Evolutionary conservation across 1,140 invertebrate species (phyloP).

Genomic region (Polypedilum pembai): DNA sequence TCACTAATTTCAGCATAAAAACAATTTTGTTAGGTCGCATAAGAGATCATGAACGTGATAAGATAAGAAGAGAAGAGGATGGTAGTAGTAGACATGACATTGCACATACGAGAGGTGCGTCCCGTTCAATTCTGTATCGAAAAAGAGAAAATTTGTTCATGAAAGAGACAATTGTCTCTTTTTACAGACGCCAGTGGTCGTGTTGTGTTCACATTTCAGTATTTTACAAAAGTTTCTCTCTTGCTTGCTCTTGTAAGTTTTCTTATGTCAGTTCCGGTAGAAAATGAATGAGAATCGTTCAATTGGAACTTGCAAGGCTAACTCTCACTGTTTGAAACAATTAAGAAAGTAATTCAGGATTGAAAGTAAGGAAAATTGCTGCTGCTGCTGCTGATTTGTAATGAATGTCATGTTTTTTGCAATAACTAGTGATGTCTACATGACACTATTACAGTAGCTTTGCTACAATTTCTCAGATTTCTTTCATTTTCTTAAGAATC

Average conservation of each 20-base stretch:
- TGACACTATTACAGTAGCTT: background rate
- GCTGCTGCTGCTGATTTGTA: background rate
- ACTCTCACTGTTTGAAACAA: background rate
- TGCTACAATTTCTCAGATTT: conserved; percentile 21
- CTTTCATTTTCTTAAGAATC: conserved; percentile 22
- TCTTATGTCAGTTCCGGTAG: background rate
- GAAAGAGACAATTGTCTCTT: background rate
- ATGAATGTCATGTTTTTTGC: background rate
- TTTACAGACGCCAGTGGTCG: conserved; percentile 15
- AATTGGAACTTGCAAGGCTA: background rate
- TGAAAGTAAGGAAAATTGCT: background rate
- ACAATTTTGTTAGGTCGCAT: background rate
- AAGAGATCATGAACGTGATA: conserved; percentile 3
- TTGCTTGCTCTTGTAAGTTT: background rate
- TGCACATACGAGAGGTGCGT: conserved; percentile 9
- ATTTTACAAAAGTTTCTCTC: background rate
- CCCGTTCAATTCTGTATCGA: background rate
- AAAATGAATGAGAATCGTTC: background rate
- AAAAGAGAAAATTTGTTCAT: background rate
- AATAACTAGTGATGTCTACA: background rate
- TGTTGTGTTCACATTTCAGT: conserved; percentile 11
- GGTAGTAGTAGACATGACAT: background rate
- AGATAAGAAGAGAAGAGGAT: background rate
- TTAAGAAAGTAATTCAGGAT: background rate
- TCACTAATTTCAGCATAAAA: conserved; percentile 2